Base-by-base conservation (phyloP, 2,113 vertebrate species). In the Lagenorhynchus albirostris region DNA sequence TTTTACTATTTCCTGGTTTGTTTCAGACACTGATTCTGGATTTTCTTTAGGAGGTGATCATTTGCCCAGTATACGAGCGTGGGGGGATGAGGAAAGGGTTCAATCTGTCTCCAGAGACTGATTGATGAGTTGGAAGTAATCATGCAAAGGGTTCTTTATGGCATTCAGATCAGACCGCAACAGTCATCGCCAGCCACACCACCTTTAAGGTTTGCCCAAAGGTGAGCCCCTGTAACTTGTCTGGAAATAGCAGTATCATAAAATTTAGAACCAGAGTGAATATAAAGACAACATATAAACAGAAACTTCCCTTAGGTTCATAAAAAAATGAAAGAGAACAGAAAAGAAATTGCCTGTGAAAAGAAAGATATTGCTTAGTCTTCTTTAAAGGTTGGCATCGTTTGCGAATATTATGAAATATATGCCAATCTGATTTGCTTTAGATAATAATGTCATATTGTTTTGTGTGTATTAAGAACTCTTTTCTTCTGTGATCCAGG, bases 381-480 rank as follows among this genome's bases (percentile, higher is more conserved):
- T 93, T 97, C 47, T 93, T 86, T 44, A 76, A 89, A 86, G 53
- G 3, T 20, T 47, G 44, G 23, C 47, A 70, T 85, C 12, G 26
- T 89, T 86, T 74, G 53, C 21, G 12, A 79, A 47, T 70, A 93
- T 55, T 63, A 13, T 87, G 21, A 91, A 95, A 91, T 58, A 29
- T 82, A 81, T 62, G 38, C 62, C 44, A 23, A 85, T 89, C 10
- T 44, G 38, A 90, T 86, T 88, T 55, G 13, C 31, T 83, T 93
- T 97, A 55, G 20, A 86, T 95, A 84, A 63, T 41, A 55, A 86
- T 55, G 17, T n/a, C 25, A 55, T 55, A 67, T 83, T 71, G n/a
- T 47, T 70, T 70, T 62, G 0, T 33, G 41, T 90, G 26, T 81
- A 83, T 60, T 79, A 77, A 91, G 17, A 79, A 74, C n/a, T 58